Conservation (phyloP, 2,888 invertebrate species). For the Pyrrhia umbra region DNA sequence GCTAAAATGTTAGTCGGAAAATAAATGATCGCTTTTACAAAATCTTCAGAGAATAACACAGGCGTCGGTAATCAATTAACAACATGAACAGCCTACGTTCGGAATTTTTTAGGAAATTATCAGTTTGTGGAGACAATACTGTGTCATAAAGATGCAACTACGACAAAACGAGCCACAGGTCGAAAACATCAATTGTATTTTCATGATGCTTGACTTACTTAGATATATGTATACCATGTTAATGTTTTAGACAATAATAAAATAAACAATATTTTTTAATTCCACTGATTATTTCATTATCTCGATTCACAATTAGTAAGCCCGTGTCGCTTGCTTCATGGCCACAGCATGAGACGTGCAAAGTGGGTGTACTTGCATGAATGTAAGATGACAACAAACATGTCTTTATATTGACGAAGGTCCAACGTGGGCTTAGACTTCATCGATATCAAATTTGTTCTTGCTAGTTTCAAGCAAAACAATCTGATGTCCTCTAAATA, state of each 20-base stretch:
- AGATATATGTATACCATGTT: too few species aligned
- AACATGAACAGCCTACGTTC: constrained; percentile 34
- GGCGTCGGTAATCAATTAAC: constrained; percentile 20
- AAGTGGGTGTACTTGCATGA: constrained; percentile 47
- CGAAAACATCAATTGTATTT: not conserved
- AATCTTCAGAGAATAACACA: constrained; percentile 11
- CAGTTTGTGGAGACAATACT: constrained; percentile 28
- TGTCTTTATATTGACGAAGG: constrained; percentile 57
- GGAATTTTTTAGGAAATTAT: constrained; percentile 25
- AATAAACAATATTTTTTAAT: not conserved
- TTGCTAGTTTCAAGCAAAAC: constrained; percentile 42
- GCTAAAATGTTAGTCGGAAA: constrained; percentile 19
- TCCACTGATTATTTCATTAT: not conserved
- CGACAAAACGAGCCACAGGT: too few species aligned
- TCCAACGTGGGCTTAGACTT: constrained; percentile 45
- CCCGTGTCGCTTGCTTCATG: constrained; percentile 24
- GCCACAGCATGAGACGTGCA: constrained; percentile 16
- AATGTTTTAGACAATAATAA: not conserved
- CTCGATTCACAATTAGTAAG: not conserved
- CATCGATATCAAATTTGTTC: constrained; percentile 42
- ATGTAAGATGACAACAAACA: constrained; percentile 58
- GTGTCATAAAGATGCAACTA: constrained; percentile 11
- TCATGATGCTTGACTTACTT: not conserved
- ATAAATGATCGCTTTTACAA: constrained; percentile 1
- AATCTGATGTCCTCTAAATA: constrained; percentile 58